Evolutionary conservation across 2,113 vertebrate species (phyloP), one percentile per base, ranked within the genome.

Genomic region (Cercopithecus mona): DNA sequence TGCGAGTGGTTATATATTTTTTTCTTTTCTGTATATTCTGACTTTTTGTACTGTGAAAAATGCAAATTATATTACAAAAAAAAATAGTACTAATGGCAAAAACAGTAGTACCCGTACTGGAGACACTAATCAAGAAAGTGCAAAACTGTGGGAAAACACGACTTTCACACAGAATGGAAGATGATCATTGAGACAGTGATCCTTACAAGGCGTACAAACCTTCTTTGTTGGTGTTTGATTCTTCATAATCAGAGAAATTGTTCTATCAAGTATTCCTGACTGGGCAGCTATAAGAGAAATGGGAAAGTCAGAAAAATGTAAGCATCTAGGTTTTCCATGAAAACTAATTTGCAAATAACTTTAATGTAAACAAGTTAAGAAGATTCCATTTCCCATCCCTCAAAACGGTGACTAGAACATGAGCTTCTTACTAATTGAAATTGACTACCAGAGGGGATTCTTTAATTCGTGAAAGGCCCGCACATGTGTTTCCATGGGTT

Each of bases 161-260:
- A 35, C 48, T 68, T 92, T 85, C n/a, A 73, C 1, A 2, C 4
- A 52, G 45, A 64, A n/a, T 14, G 45, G 70, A 79, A 95, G 16
- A 17, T 35, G 55, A 13, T 48, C 18, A 43, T 30, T 6, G 18
- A 96, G 55, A 85, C 20, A n/a, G 4, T 40, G 76, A 75, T 61
- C 88, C 30, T 48, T 70, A 83, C 2, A 68, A 91, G 45, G 18
- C 14, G 55, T 50, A 93, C 96, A 11, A 98, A 99, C 99, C 98
- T 99, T 99, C 87, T 99, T 99, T 91, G 98, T 98, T 94, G 99
- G 99, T 78, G 98, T 98, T 93, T 99, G 95, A 5, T 99, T 99
- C 98, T 99, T 99, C 99, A 99, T 99, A 55, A 99, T 93, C 98
- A 98, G 98, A 94, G 98, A 99, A 97, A 99, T 99, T 8, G 99